Conservation (phyloP, 2,113 vertebrate genomes). For the Colaptes auratus region DNA sequence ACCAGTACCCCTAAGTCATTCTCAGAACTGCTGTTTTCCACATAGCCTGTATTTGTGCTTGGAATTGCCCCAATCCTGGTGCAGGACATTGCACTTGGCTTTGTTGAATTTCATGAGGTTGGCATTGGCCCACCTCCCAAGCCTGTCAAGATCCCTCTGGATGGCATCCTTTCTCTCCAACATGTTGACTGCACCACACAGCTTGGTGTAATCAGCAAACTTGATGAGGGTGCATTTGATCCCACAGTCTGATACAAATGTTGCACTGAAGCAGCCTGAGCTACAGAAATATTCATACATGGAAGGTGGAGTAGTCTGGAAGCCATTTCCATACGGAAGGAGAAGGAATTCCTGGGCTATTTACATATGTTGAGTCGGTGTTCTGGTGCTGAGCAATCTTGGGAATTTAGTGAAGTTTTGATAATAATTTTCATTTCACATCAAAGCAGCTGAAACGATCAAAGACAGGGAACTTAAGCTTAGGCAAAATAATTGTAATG, state of each 20-base stretch:
- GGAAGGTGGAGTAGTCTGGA: background rate
- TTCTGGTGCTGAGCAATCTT: background rate
- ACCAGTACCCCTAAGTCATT: too few relatives aligned
- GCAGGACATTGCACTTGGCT: too few relatives aligned
- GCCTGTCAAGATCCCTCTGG: too few relatives aligned
- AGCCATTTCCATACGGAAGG: fast-evolving
- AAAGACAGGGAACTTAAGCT: conserved; percentile 25
- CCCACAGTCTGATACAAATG: background rate
- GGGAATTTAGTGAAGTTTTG: conserved; percentile 32
- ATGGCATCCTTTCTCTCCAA: too few relatives aligned
- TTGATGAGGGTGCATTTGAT: too few relatives aligned
- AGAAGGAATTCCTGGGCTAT: conserved; percentile 1
- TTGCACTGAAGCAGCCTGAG: background rate
- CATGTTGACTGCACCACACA: too few relatives aligned
- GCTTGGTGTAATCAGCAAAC: too few relatives aligned
- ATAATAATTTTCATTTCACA: conserved; percentile 56
- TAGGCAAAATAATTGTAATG: conserved; percentile 61
- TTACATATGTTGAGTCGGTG: background rate
- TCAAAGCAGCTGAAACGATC: conserved; percentile 58
- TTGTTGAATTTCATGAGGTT: too few relatives aligned
- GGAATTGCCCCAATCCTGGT: too few relatives aligned
- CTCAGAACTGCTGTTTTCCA: too few relatives aligned
- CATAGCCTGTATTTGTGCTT: too few relatives aligned
- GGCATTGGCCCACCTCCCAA: too few relatives aligned
- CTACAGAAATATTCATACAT: background rate